Base-by-base conservation (phyloP, 2,113 vertebrate species). In the Xiphorhynchus elegans region DNA sequence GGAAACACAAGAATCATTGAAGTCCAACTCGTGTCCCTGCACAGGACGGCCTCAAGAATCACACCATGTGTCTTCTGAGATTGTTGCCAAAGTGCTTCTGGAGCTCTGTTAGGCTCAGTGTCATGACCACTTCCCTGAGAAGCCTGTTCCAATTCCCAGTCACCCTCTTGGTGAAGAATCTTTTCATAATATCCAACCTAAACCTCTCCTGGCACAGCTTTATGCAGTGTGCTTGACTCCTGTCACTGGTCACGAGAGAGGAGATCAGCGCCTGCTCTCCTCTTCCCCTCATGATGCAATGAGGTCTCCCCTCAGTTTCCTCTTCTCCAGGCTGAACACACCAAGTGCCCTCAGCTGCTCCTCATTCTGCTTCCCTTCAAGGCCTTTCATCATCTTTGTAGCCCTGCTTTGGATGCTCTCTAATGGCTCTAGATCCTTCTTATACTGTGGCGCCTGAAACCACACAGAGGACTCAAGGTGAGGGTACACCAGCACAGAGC, bases 11-110 rank as follows among this genome's bases (percentile, higher is more conserved):
- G 26, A 58, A n/a, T 67, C 24, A 40, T 35, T 10, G 7, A 28
- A 74, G 25, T 62, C 24, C 62, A 40, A 3, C 39, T 62, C 17
- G 10, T 31, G 13, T 5, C 4, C 13, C 11, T 69, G 17, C 20
- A 40, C 9, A 18, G 20, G 29, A 62, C 20, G 39, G 7, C 20
- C 47, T 13, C 25, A 47, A 31, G 11, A 89, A 60, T 31, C 11
- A 29, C 10, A n/a, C 0, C 1, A 0, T 39, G 10, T 40, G 1
- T 16, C 39, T 40, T 16, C n/a, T 40, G 26, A 59, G 16, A 39
- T 39, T 3, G 13, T 16, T 67, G 28, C 16, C 28, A 29, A 35
- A 60, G 33, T 3, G 2, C 0, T 7, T 53, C 13, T 21, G 46
- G 24, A n/a, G 2, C 10, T 81, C 5, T 33, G 7, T 5, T 13